Base-by-base conservation (phyloP, 2,888 invertebrate genomes). In the Euphydryas editha region DNA sequence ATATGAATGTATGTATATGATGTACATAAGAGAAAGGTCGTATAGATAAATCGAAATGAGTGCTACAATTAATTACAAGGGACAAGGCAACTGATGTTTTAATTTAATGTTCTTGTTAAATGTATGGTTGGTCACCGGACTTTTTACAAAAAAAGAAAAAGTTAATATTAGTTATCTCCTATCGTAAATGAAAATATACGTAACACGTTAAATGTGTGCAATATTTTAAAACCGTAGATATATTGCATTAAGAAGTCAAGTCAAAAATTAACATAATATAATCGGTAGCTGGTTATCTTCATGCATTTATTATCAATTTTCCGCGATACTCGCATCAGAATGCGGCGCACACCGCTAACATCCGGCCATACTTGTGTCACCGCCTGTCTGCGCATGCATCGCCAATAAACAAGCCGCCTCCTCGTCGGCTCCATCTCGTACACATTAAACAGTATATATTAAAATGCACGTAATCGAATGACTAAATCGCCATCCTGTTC, bases 381-480 rank as follows among this genome's bases (percentile, higher is more conserved):
- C 49, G 49, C 49, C 62, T 65, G 65, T 63, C 64, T 63, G 65
- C 68, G 74, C 73, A 68, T 72, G 62, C 73, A 76, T 73, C 69
- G 76, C 77, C 71, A 76, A 78, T 79, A 80, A 81, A 80, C 75
- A 81, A 75, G 54, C 68, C 59, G 63, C 62, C 72, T 61, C 62
- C 54, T 59, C 67, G 65, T 69, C 69, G 57, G 65, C 69, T 63
- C 61, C 49, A 59, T 69, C 62, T 69, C 24, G 51, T 67, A 62
- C 61, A 66, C 58, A 69, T 59, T 36, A 49, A 68, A 67, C 67
- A 51, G 24, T 57, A 21, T 47, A 68, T 57, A 59, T 54, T 44
- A 55, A 47, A 55, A 58, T 36, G 21, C 49, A 24, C 47, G 47
- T 44, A 36, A 62, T 59, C 42, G 15, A 18, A 51, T 56, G 61